Conservation (phyloP, 2,113 vertebrate genomes). For the Dromaius novaehollandiae region DNA sequence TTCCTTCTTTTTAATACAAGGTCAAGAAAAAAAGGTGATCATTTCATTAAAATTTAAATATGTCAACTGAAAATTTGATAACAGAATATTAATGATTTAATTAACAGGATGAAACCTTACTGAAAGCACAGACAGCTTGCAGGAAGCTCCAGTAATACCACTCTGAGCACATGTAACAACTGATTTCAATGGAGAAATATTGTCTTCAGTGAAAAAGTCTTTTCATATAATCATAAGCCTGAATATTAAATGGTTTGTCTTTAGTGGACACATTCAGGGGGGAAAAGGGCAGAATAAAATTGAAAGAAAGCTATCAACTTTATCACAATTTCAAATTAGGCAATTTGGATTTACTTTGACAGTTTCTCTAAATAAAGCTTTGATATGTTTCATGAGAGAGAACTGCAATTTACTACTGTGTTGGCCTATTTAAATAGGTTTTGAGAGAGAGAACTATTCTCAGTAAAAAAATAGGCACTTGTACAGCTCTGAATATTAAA, state of each 20-base stretch:
- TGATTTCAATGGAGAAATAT: not conserved
- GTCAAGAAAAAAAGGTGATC: not conserved
- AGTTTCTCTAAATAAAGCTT: slow-evolving; percentile 43
- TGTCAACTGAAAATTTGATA: slow-evolving; percentile 7
- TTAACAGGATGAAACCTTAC: slow-evolving; percentile 1
- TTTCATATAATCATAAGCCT: not conserved
- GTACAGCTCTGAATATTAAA: slow-evolving; percentile 31
- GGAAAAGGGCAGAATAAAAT: slow-evolving; percentile 28
- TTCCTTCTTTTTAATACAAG: not conserved
- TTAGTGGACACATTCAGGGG: slow-evolving; percentile 21
- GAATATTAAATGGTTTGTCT: slow-evolving; percentile 31
- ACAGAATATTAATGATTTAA: slow-evolving; percentile 27
- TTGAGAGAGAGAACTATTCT: slow-evolving; percentile 14
- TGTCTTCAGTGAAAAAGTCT: not conserved
- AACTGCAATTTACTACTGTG: slow-evolving; percentile 24
- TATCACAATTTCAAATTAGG: slow-evolving; percentile 46
- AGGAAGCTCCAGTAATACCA: not conserved
- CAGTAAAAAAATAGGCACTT: not conserved
- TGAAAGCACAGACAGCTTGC: not conserved
- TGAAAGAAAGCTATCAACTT: slow-evolving; percentile 36
- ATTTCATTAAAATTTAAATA: slow-evolving; percentile 47
- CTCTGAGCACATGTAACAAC: not conserved
- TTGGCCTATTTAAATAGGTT: slow-evolving; percentile 36
- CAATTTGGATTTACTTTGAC: slow-evolving; percentile 47
- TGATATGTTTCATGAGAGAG: slow-evolving; percentile 30